These are phyloP conservation scores for Phaenicophaeus curvirostris DNA, from an alignment of 2,797 vertebrate species.

Conservation along the genomic window DNA sequence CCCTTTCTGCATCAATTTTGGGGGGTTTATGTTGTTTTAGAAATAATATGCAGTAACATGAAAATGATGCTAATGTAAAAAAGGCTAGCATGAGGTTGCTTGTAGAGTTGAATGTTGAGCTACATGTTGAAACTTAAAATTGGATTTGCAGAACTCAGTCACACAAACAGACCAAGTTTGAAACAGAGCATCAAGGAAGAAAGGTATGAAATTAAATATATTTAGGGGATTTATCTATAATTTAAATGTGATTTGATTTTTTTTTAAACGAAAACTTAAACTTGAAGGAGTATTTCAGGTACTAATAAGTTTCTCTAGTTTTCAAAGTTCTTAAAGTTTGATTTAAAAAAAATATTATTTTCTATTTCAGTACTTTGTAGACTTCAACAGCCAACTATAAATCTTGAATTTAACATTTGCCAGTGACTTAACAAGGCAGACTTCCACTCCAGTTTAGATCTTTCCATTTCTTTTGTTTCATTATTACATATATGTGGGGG, in stretches of 20 bases:
- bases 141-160: conserved; percentile 12
- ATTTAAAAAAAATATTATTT: background rate
- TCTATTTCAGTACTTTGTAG: background rate
- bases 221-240: background rate
- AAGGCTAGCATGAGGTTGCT: background rate
- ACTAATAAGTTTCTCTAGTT: background rate
- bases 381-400: background rate
- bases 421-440: background rate
- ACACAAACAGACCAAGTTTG: background rate
- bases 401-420: background rate
- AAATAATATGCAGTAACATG: background rate
- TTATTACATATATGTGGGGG: background rate
- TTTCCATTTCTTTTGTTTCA: background rate
- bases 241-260: background rate
- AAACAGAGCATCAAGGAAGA: conserved; percentile 25
- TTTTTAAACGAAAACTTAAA: background rate
- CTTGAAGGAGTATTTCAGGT: background rate
- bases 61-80: background rate
- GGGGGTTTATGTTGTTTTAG: background rate
- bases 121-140: conserved; percentile 27
- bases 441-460: background rate
- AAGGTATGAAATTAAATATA: conserved; percentile 31
- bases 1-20: background rate
- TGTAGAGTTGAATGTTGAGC: background rate
- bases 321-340: background rate